Conservation (phyloP, 2,113 vertebrate genomes). For the Turnix velox region DNA sequence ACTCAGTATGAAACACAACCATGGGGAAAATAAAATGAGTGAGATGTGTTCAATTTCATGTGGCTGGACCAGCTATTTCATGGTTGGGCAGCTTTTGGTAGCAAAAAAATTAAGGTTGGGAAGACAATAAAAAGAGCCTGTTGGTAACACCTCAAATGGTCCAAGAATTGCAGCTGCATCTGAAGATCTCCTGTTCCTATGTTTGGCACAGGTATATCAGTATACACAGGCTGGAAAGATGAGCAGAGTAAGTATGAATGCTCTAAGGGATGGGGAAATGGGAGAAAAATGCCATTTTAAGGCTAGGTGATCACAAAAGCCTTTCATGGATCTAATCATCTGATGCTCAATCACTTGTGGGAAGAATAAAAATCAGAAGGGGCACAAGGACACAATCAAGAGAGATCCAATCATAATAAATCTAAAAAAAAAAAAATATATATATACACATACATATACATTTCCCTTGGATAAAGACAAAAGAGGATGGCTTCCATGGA, state of each 20-base stretch:
- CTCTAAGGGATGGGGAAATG: background rate
- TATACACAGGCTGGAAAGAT: background rate
- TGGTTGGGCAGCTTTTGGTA: background rate
- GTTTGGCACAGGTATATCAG: background rate
- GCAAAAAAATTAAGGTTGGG: background rate
- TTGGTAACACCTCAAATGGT: background rate
- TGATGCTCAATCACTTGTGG: background rate
- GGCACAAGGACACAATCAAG: background rate
- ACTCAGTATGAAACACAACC: background rate
- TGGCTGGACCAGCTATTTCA: background rate
- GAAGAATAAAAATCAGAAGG: background rate
- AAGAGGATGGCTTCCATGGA: background rate
- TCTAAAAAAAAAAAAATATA: background rate
- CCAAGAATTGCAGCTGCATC: background rate
- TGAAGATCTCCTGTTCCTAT: background rate
- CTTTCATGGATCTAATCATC: background rate
- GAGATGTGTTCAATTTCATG: background rate
- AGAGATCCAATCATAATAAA: background rate
- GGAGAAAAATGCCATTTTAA: background rate
- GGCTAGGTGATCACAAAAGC: background rate
- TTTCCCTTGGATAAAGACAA: background rate
- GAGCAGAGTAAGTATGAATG: background rate
- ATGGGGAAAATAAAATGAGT: background rate
- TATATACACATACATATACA: fast-evolving
- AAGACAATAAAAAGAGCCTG: background rate